Conservation (phyloP, 2,888 invertebrate species). For the Epsilonema sp. region DNA sequence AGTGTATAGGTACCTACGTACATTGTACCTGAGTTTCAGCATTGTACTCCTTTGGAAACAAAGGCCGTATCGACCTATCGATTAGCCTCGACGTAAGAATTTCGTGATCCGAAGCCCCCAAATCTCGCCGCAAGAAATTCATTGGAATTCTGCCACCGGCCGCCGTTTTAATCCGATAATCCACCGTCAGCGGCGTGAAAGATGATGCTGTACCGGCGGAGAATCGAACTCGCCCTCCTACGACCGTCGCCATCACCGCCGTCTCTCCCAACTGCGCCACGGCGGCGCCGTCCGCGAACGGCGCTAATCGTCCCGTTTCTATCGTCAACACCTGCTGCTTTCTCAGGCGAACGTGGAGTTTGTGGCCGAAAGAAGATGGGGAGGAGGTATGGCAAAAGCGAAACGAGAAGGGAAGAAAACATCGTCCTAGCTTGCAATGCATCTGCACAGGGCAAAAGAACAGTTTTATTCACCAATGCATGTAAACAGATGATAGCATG, state of each 20-base stretch:
- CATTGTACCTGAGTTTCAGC: constrained; percentile 41
- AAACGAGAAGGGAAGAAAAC: no score
- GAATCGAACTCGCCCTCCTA: constrained; percentile 16
- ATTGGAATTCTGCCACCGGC: constrained; percentile 92
- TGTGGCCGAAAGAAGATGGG: no score
- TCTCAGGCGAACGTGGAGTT: no score
- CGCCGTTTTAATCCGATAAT: constrained; percentile 81
- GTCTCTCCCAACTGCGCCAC: constrained; percentile 31
- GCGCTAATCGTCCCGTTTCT: constrained; percentile 30
- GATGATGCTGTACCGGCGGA: no score
- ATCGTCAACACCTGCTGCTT: constrained; percentile 16
- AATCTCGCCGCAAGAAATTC: constrained; percentile 70
- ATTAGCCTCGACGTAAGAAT: constrained; percentile 75
- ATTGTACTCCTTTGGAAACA: constrained; percentile 56
- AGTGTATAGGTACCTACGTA: neutral
- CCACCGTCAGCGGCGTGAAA: constrained; percentile 38
- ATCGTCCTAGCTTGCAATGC: no score
- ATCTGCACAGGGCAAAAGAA: no score
- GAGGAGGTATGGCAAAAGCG: no score
- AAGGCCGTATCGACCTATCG: constrained; percentile 58
- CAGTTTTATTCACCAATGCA: no score
- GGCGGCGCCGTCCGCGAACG: constrained; percentile 33
- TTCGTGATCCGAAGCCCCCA: constrained; percentile 60
- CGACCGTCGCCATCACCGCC: constrained; percentile 31
- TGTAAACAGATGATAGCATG: no score